These are phyloP conservation scores for Zapornia atra DNA, from an alignment of 2,113 vertebrate genomes.

Conservation along the genomic window DNA sequence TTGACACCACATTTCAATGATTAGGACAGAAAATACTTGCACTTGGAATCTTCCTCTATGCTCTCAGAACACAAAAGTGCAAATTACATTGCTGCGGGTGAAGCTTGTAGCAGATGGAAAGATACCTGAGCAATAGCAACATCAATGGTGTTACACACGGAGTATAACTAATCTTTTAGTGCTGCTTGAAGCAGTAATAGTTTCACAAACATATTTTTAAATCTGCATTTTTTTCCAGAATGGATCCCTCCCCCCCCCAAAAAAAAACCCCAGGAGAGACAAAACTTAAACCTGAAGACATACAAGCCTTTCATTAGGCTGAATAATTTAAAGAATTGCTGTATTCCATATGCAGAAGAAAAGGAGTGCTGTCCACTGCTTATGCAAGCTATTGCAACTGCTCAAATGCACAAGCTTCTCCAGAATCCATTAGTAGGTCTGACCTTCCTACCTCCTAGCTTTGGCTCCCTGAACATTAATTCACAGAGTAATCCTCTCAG, in stretches of 20 bases:
- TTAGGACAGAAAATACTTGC: neutral
- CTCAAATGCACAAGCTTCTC: neutral
- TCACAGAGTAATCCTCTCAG: neutral
- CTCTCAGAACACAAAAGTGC: neutral
- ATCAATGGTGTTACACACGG: neutral
- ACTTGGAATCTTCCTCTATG: neutral
- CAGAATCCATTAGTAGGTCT: neutral
- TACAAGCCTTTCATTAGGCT: neutral
- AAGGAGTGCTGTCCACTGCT: neutral
- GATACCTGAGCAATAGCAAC: neutral
- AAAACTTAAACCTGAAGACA: neutral
- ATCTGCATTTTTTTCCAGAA: neutral
- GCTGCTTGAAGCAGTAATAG: neutral
- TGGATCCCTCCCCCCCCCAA: neutral
- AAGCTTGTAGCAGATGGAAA: neutral
- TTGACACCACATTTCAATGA: neutral
- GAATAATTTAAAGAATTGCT: neutral
- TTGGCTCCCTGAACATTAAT: neutral
- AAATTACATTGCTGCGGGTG: neutral
- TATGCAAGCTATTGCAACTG: neutral
- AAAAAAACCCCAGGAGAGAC: neutral
- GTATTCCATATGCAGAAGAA: neutral
- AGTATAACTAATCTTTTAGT: neutral
- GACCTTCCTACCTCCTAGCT: neutral
- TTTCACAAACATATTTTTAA: neutral